Evolutionary conservation across 1,140 invertebrate genomes (phyloP).

Genomic region (Drosophila pectinifera): DNA sequence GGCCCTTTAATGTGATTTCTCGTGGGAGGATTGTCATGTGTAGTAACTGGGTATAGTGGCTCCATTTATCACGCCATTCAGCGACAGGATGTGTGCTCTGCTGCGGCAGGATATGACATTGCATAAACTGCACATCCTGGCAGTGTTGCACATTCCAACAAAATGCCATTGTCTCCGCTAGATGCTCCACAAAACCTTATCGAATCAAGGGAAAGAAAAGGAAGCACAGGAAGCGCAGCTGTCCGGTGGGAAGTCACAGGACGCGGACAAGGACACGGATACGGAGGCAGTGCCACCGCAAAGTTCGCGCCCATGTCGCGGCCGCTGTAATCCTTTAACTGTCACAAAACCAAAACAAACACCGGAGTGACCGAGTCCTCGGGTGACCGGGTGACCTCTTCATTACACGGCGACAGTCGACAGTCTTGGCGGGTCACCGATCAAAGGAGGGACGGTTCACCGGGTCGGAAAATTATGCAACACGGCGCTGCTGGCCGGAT

Average conservation of each 20-base stretch:
- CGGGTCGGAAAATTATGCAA: conserved; percentile 74
- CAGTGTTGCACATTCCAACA: background rate
- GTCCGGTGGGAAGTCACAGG: conserved; percentile 31
- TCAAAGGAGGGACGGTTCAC: conserved; percentile 35
- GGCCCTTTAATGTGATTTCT: background rate
- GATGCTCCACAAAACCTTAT: conserved; percentile 36
- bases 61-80: conserved; percentile 60
- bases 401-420: conserved; percentile 58
- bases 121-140: conserved; percentile 45
- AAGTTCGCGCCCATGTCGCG: conserved; percentile 77
- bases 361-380: conserved; percentile 3
- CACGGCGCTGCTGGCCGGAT: conserved; percentile 9
- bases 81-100: conserved; percentile 35
- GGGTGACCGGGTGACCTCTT: conserved; percentile 68
- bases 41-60: conserved; percentile 3
- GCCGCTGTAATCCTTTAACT: conserved; percentile 68
- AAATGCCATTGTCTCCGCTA: conserved; percentile 4
- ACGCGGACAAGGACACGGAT: no score
- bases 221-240: conserved; percentile 23
- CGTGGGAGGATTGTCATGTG: conserved; percentile 46
- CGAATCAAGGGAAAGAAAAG: conserved; percentile 27
- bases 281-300: conserved; percentile 62
- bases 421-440: conserved; percentile 46
- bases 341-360: conserved; percentile 68
- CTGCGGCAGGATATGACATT: conserved; percentile 64